Evolutionary conservation across 2,113 vertebrate species (phyloP).

Genomic region (Neogobius melanostomus): DNA sequence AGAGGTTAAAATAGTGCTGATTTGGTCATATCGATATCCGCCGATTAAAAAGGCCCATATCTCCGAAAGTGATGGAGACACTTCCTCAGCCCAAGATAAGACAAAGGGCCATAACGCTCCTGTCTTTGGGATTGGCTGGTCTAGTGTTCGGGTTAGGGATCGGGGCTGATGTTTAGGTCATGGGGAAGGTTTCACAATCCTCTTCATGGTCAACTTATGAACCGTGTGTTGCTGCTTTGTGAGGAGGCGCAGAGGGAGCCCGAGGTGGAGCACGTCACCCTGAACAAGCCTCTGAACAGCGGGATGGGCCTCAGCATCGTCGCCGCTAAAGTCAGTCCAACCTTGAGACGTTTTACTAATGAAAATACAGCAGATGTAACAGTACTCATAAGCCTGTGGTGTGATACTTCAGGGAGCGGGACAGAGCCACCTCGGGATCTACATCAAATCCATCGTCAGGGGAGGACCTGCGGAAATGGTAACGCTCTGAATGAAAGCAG

Average conservation of each 20-base stretch:
- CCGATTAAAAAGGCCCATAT: no score
- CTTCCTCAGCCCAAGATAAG: no score
- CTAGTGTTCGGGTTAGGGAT: no score
- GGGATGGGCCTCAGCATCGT: constrained; percentile 95
- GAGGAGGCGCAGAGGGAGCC: constrained; percentile 82
- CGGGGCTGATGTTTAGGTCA: no score
- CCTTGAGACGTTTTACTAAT: background rate
- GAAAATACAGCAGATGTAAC: no score
- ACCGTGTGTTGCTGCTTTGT: constrained; percentile 12
- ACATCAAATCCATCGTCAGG: constrained; percentile 90
- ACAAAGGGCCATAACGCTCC: no score
- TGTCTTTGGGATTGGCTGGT: no score
- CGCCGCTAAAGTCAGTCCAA: constrained; percentile 87
- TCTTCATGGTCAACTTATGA: background rate
- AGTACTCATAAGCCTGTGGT: background rate
- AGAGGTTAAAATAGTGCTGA: no score
- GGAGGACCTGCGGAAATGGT: constrained; percentile 91
- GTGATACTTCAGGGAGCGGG: constrained; percentile 81
- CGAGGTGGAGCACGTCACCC: constrained; percentile 83
- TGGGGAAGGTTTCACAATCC: no score
- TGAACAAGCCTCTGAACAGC: constrained; percentile 86
- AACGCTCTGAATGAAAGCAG: constrained; percentile 27
- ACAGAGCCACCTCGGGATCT: constrained; percentile 89
- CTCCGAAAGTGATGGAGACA: no score
- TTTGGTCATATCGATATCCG: no score